phyloP scores from a whole-genome alignment of 2,113 vertebrate species.

The Holacanthus passer region DNA sequence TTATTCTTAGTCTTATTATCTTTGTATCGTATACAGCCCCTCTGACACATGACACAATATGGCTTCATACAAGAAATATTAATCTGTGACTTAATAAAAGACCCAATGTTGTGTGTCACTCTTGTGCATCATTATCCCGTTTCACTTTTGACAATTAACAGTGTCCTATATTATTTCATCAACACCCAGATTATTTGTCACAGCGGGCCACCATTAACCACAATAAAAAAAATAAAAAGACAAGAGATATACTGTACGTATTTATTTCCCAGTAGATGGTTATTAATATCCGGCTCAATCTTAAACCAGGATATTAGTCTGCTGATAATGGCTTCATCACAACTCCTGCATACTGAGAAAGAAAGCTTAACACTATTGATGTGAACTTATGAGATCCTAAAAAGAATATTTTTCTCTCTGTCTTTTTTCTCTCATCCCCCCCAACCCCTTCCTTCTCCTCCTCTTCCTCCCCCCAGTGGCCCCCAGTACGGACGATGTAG shows the following conservation, averaged over 20 bases:
- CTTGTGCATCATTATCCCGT: slow-evolving; percentile 27
- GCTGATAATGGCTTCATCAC: slow-evolving; percentile 66
- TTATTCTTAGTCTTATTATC: too few relatives aligned
- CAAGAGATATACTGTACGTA: slow-evolving; percentile 23
- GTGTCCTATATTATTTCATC: slow-evolving; percentile 22
- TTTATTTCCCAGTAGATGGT: slow-evolving; percentile 62
- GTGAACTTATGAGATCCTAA: slow-evolving; percentile 50
- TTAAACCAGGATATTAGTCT: slow-evolving; percentile 72
- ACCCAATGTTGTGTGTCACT: not conserved
- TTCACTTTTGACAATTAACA: slow-evolving; percentile 27
- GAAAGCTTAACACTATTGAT: slow-evolving; percentile 32
- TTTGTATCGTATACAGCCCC: not conserved
- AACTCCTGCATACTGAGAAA: slow-evolving; percentile 33
- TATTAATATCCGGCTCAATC: slow-evolving; percentile 73
- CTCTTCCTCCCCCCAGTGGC: slow-evolving; percentile 84
- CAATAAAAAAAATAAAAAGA: slow-evolving; percentile 10
- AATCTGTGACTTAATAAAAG: slow-evolving; percentile 11
- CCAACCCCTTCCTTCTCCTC: not conserved
- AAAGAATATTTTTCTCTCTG: slow-evolving; percentile 37
- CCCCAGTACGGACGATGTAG: slow-evolving; percentile 92
- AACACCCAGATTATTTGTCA: not conserved
- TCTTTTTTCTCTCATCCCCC: slow-evolving; percentile 30
- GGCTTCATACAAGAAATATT: not conserved
- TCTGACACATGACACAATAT: not conserved
- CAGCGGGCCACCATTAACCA: slow-evolving; percentile 20